These are phyloP conservation scores for Rhea americana DNA, from an alignment of 2,113 vertebrate species.

Conservation along the genomic window DNA sequence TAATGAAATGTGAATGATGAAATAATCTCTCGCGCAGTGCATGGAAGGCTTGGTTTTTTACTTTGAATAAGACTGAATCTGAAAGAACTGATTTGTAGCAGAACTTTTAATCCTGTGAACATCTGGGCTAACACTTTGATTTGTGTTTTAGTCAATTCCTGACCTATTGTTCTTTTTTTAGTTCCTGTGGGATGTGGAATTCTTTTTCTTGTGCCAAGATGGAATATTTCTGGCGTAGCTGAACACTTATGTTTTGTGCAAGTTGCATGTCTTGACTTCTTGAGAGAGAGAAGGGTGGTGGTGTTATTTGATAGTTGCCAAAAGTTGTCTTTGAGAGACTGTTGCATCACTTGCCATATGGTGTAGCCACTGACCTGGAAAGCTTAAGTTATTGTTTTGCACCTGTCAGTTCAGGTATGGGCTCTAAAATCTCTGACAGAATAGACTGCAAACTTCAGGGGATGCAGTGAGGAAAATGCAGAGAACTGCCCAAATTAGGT, in stretches of 20 bases:
- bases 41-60: neutral
- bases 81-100: neutral
- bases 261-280: neutral
- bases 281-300: neutral
- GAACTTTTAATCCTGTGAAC: fast-evolving
- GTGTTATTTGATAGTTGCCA: neutral
- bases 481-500: neutral
- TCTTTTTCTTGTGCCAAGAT: constrained; percentile 21
- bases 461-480: neutral
- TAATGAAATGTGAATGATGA: neutral
- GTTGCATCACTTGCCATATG: fast-evolving
- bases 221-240: neutral
- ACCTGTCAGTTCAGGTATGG: neutral
- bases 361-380: neutral
- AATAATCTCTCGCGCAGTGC: neutral
- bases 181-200: neutral
- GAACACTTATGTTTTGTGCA: neutral
- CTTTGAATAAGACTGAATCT: neutral
- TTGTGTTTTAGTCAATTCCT: neutral
- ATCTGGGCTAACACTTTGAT: neutral
- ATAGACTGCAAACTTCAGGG: neutral
- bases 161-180: neutral
- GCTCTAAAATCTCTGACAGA: neutral
- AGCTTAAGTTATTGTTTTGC: neutral
- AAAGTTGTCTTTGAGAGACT: neutral